Conservation (phyloP, 2,888 invertebrate species). For the Scrobipalpa atriplicella region DNA sequence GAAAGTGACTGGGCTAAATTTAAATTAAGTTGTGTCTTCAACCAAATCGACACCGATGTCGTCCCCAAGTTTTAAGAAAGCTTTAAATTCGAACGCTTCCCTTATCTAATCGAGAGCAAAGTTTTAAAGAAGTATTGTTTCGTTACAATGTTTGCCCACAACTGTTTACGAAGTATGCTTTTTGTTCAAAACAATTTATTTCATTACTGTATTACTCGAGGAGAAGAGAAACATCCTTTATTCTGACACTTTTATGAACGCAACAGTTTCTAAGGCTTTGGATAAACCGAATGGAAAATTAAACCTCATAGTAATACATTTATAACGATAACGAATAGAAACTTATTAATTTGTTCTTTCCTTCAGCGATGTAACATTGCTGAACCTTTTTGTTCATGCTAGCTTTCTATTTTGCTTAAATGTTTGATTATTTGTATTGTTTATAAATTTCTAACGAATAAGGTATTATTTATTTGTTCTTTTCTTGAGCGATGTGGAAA, state of each 20-base stretch:
- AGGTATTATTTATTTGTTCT: too few species aligned
- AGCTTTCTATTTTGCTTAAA: too few species aligned
- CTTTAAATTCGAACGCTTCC: neutral
- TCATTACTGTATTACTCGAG: neutral
- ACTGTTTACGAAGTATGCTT: neutral
- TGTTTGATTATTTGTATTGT: too few species aligned
- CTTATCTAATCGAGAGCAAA: slow-evolving; percentile 3
- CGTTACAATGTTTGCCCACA: slow-evolving; percentile 3
- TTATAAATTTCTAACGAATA: too few species aligned
- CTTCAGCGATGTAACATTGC: neutral
- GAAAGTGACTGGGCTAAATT: too few species aligned
- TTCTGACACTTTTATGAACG: slow-evolving; percentile 4
- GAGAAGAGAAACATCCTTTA: neutral
- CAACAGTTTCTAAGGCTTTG: neutral
- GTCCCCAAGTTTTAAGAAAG: slow-evolving; percentile 1
- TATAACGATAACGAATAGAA: neutral
- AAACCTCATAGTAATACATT: neutral
- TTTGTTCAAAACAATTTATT: slow-evolving; percentile 3
- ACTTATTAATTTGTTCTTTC: neutral
- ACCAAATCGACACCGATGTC: neutral
- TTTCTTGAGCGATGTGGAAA: too few species aligned
- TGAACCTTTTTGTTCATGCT: neutral
- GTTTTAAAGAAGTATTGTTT: slow-evolving; percentile 9
- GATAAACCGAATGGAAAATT: neutral
- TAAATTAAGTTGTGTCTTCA: neutral